A percentile compares a stretch with the other conserved stretches of the same genome.
phyloP scores from a whole-genome alignment of 1,140 invertebrate species.

The Drosophila serrata region DNA sequence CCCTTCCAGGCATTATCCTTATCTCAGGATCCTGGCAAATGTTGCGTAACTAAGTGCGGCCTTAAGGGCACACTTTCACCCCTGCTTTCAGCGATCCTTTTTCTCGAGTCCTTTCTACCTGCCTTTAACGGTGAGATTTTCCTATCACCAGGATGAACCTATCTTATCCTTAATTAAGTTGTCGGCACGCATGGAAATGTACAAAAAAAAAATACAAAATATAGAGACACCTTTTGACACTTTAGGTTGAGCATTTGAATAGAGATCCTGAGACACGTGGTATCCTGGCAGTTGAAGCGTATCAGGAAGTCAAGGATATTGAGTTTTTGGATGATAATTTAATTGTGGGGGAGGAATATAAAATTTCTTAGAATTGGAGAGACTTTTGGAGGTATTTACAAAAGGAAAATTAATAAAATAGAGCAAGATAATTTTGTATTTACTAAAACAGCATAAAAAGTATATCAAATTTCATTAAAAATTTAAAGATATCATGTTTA shows the following conservation, averaged over 20 bases:
- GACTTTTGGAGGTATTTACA: neutral
- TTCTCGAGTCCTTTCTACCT: constrained; percentile 31
- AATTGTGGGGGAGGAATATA: constrained; percentile 11
- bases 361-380: neutral
- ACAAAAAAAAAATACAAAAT: constrained; percentile 18
- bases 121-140: constrained; percentile 63
- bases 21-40: constrained; percentile 61
- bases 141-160: constrained; percentile 22
- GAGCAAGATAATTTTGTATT: too few species aligned
- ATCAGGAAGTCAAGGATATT: constrained; percentile 40
- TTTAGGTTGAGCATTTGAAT: constrained; percentile 62
- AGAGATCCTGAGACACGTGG: constrained; percentile 31
- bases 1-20: constrained; percentile 43
- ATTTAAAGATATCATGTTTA: too few species aligned
- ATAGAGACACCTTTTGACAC: constrained; percentile 66
- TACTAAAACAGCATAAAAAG: too few species aligned
- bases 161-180: constrained; percentile 65
- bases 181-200: constrained; percentile 39
- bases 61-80: constrained; percentile 25
- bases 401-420: neutral
- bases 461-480: too few species aligned
- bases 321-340: constrained; percentile 37
- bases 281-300: constrained; percentile 60
- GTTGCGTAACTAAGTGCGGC: constrained; percentile 78
- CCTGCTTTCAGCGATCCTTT: constrained; percentile 4